These are phyloP conservation scores for Magallana nippona DNA, from an alignment of 2,888 invertebrate genomes.

Conservation along the genomic window DNA sequence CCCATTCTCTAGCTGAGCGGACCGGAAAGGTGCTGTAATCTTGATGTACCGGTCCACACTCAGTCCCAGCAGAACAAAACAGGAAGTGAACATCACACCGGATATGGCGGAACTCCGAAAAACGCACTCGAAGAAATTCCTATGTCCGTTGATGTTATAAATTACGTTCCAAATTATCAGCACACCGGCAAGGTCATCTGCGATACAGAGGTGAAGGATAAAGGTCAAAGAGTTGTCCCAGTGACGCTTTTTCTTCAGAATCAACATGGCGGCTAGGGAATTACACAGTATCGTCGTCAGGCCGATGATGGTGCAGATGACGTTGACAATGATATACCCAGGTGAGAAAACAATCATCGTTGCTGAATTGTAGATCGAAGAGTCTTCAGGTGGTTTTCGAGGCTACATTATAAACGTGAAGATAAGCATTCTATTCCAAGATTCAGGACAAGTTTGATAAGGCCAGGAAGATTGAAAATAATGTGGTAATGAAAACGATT, in stretches of 20 bases:
- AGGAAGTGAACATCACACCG: constrained; percentile 14
- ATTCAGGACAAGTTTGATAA: no score
- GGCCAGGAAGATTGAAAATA: no score
- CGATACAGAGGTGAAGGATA: constrained; percentile 20
- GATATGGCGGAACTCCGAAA: constrained; percentile 16
- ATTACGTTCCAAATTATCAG: constrained; percentile 30
- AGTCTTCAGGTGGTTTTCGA: no score
- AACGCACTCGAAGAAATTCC: constrained; percentile 34
- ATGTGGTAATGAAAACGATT: no score
- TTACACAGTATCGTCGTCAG: constrained; percentile 23
- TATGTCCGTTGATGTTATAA: background rate
- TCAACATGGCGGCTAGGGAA: background rate
- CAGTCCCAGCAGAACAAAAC: constrained; percentile 14
- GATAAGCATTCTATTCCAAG: no score
- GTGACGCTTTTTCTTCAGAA: constrained; percentile 7
- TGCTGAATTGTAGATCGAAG: no score
- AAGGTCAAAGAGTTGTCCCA: constrained; percentile 31
- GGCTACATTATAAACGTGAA: no score
- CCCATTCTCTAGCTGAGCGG: background rate
- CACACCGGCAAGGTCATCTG: constrained; percentile 5
- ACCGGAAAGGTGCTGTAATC: constrained; percentile 21
- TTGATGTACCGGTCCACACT: constrained; percentile 35
- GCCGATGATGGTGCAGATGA: background rate
- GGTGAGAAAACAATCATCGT: background rate
- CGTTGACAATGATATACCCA: constrained; percentile 23